Evolutionary conservation across 35 echinoderm and acorn worm species (phyloP), one percentile per base, ranked within the genome.

Genomic region (Heliocidaris tuberculata): DNA sequence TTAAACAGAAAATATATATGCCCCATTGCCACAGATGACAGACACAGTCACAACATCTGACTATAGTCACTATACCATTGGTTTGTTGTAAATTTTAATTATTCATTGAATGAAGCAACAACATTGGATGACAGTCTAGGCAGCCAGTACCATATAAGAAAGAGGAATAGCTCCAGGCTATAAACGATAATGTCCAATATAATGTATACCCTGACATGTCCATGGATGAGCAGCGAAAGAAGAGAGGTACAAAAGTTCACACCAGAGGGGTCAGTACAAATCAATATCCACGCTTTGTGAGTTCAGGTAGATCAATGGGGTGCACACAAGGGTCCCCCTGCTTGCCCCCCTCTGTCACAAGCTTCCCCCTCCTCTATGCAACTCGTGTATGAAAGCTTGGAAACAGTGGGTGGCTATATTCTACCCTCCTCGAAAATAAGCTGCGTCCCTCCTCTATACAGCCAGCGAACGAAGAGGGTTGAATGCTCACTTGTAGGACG

Each of bases 221-320:
- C 27, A 78, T 24, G 21, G 65, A 78, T 78, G 65, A 78, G 65
- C 65, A 89, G 31, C 2, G 87, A 32, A 48, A 35, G 31, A 89
- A 48, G 19, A 48, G 47, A 89, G 31, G 31, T 42, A 89, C 87
- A 89, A 89, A 89, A 89, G 87, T 89, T 89, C 87, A 42, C 31
- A 48, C 87, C 31, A 48, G 17, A 31, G 87, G 47, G 87, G 87
- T 89, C 87, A 89, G 87, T 47, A 89, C 31, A 48, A 48, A 89
- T 89, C 87, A 89, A 89, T 89, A 89, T 12, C 31, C 31, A 89
- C 31, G 87, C 87, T 42, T 89, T 42, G 65, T 89, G 31, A 12
- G 32, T 89, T 27, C 87, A 32, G 87, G 87, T 89, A 32, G 35
- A 89, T 89, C 87, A 89, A 89, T 89, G 31, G 4, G 31, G 31